Percentiles rank a stretch among this genome's conserved stretches.
Evolutionary conservation across 2,797 vertebrate genomes (phyloP).

Genomic region (Sebastes glaucus): DNA sequence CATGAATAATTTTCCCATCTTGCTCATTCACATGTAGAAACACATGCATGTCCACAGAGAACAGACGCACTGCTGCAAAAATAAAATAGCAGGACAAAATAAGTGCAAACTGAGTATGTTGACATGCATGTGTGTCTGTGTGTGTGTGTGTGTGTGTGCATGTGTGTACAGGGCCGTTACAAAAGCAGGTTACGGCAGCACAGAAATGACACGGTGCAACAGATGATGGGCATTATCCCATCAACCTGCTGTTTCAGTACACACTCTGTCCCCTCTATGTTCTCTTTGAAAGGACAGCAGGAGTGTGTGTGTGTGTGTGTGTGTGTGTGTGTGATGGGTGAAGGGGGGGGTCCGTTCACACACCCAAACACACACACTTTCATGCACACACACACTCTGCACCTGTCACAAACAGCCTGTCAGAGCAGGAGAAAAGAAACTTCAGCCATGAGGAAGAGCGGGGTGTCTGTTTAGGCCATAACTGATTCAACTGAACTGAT

Average conservation of each 20-base stretch:
- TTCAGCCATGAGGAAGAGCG: constrained; percentile 60
- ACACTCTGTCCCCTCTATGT: constrained; percentile 78
- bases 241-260: constrained; percentile 81
- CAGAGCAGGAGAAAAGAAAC: constrained; percentile 69
- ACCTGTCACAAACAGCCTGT: constrained; percentile 78
- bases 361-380: constrained; percentile 36
- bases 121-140: neutral
- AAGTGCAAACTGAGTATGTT: neutral
- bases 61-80: neutral
- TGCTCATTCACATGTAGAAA: constrained; percentile 6
- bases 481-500: constrained; percentile 14
- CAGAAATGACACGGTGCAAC: constrained; percentile 82
- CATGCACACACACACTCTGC: constrained; percentile 62
- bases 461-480: constrained; percentile 17
- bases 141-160: neutral
- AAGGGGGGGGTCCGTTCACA: constrained; percentile 51
- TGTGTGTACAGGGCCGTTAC: constrained; percentile 64
- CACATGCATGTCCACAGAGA: constrained; percentile 6
- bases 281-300: constrained; percentile 79
- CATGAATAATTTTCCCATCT: neutral
- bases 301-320: constrained; percentile 58
- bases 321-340: constrained; percentile 32
- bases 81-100: neutral
- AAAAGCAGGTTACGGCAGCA: constrained; percentile 76
- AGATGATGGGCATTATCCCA: constrained; percentile 86